These are phyloP conservation scores for Microcaecilia unicolor DNA, from an alignment of 2,797 vertebrate species.

Conservation along the genomic window DNA sequence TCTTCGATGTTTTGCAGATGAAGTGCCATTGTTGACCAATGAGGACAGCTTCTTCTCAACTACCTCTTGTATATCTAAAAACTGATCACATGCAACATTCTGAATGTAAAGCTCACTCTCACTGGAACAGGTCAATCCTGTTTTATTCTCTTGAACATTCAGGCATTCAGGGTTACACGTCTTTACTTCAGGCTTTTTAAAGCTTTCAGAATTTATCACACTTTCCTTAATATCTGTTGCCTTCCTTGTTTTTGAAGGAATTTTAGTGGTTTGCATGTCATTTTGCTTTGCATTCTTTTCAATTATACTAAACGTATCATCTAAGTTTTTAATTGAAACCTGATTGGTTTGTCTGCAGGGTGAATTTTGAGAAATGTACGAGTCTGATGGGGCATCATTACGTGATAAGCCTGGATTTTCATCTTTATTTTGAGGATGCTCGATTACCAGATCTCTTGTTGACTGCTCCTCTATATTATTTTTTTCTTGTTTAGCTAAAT, in stretches of 20 bases:
- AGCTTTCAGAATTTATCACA: not conserved
- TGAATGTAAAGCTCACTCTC: no score
- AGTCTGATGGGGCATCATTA: no score
- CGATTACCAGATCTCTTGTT: not conserved
- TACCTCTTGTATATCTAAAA: no score
- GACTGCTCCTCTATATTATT: not conserved
- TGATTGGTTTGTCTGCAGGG: no score
- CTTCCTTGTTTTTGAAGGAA: not conserved
- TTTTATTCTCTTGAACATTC: not conserved
- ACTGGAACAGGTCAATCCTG: no score
- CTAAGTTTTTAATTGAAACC: no score
- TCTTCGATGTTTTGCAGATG: no score
- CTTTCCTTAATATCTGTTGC: constrained; percentile 1
- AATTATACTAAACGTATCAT: not conserved
- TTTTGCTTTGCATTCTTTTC: not conserved
- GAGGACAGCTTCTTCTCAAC: no score
- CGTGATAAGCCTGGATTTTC: no score
- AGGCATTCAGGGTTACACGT: constrained; percentile 5
- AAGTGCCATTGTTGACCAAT: no score
- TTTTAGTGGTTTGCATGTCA: constrained; percentile 11
- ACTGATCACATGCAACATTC: no score
- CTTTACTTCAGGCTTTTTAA: not conserved
- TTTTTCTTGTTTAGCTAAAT: not conserved
- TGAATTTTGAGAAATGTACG: no score
- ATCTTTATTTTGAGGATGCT: not conserved